A percentile compares a stretch with the other conserved stretches of the same genome.
Conservation (phyloP, 1,140 invertebrate species). For the Drosophila melanogaster region Release_6_plus_ISO1_MT NT_033777.3:21647001-21647500, state of each 20-base stretch:
- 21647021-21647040: background rate
- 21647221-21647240: conserved; percentile 38
- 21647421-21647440: conserved; percentile 78
- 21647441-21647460: conserved; percentile 78
- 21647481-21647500: conserved; percentile 6
- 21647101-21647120: conserved; percentile 68
- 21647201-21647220: conserved; percentile 75
- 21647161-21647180: conserved; percentile 29
- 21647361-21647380: conserved; percentile 31
- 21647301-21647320: conserved; percentile 51
- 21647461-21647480: conserved; percentile 46
- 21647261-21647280: conserved; percentile 52
- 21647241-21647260: conserved; percentile 20
- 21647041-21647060: background rate
- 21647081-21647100: conserved; percentile 30
- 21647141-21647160: conserved; percentile 80
- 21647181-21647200: conserved; percentile 40
- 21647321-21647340: conserved; percentile 35
- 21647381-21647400: conserved; percentile 53
- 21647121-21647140: conserved; percentile 77
- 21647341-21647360: conserved; percentile 55
- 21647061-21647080: conserved; percentile 56
- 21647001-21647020: background rate
- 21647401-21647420: conserved; percentile 55
- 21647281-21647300: conserved; percentile 24